Evolutionary conservation across 2,888 invertebrate genomes (phyloP), one percentile per base, ranked within the genome.

Genomic region (Pteria penguin): DNA sequence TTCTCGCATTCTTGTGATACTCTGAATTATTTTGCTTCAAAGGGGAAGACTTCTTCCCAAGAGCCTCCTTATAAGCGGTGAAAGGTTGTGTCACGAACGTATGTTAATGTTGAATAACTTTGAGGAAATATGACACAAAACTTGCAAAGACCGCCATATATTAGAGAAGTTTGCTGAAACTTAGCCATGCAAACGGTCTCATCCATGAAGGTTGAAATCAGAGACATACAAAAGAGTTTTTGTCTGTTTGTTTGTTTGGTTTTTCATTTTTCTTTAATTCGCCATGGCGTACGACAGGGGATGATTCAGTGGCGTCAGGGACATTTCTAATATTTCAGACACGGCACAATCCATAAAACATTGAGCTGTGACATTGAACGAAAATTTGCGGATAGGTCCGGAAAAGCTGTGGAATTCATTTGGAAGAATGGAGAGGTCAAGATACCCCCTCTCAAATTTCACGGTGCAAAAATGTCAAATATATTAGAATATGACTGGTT

Each of bases 161-260:
- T n/a, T n/a, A n/a, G n/a, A 61, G 31, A 26, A 61, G 61, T 61
- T 61, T 61, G 61, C 61, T 32, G 61, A 61, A 61, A 31, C 14
- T 29, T 29, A 61, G 31, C 61, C 61, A 61, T 31, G 61, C 0
- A 61, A 29, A 61, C 18, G 4, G 61, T 29, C 4, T 31, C 61
- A 61, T 29, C 31, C 61, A 61, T 29, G 61, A 61, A 29, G 61
- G n/a, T 29, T 29, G 29, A 61, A 61, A 61, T 61, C n/a, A n/a
- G n/a, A n/a, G n/a, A n/a, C n/a, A n/a, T n/a, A n/a, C n/a, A 18
- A 61, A 29, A 29, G 26, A n/a, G 0, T 14, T 5, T 32, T 61
- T 29, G 4, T 29, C 18, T 29, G 1, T 61, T n/a, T n/a, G n/a
- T n/a, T 22, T 32, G n/a, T 31, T 4, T 14, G 5, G 5, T 36